A percentile compares a stretch with the other conserved stretches of the same genome.
These are phyloP conservation scores for Maconellicoccus hirsutus DNA, from an alignment of 1,140 invertebrate genomes.

Conservation along the genomic window DNA sequence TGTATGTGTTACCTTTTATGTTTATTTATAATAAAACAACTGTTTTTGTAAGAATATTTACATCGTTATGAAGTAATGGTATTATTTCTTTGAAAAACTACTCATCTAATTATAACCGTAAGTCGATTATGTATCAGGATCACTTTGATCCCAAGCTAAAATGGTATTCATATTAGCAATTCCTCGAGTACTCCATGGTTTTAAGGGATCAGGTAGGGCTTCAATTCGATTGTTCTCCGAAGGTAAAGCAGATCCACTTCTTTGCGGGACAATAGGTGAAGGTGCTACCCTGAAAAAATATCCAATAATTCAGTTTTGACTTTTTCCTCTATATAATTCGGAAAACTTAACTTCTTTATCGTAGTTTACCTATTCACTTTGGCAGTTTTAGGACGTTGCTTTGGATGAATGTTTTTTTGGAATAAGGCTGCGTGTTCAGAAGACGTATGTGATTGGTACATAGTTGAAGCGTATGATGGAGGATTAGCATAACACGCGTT, in stretches of 20 bases:
- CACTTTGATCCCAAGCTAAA: conserved; percentile 46
- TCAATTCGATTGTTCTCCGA: conserved; percentile 31
- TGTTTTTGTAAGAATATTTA: no score
- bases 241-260: conserved; percentile 33
- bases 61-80: no score
- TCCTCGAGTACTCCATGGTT: conserved; percentile 57
- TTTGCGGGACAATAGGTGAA: conserved; percentile 26
- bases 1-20: not conserved
- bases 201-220: conserved; percentile 48
- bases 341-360: no score
- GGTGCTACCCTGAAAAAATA: conserved; percentile 31
- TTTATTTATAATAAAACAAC: not conserved
- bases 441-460: not conserved
- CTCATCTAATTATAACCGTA: no score
- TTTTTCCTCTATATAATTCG: not conserved
- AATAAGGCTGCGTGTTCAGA: conserved; percentile 19
- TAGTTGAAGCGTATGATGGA: conserved; percentile 1
- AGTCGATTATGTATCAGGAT: conserved; percentile 26
- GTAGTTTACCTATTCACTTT: conserved; percentile 36
- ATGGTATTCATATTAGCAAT: conserved; percentile 60
- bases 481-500: conserved; percentile 10
- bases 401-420: conserved; percentile 27
- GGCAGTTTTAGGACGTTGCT: conserved; percentile 37
- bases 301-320: not conserved
- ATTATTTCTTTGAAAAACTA: no score